Conservation (phyloP, 2,888 invertebrate species). For the Netelia virgata region DNA sequence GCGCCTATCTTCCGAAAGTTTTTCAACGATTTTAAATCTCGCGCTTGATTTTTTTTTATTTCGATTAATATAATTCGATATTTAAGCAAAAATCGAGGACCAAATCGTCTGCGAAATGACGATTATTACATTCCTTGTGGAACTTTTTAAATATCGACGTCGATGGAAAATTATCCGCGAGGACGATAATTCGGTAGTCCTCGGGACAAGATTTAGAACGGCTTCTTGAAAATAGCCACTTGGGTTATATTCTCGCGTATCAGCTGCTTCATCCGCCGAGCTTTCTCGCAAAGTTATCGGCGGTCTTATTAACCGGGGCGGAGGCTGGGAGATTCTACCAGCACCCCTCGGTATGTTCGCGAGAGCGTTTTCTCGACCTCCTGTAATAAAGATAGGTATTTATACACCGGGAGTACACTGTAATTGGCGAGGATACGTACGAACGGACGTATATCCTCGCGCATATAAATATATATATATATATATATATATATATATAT, state of each 20-base stretch:
- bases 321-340: slow-evolving; percentile 44
- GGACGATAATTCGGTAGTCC: too few relatives aligned
- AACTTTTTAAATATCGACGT: too few relatives aligned
- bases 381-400: slow-evolving; percentile 73
- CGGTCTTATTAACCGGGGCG: slow-evolving; percentile 59
- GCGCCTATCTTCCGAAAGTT: too few relatives aligned
- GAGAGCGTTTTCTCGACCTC: slow-evolving; percentile 15
- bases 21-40: too few relatives aligned
- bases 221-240: not conserved
- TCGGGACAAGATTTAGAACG: not conserved
- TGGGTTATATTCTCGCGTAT: not conserved
- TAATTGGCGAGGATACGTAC: slow-evolving; percentile 76
- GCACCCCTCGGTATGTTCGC: slow-evolving; percentile 26
- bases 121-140: too few relatives aligned
- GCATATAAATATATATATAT: not conserved
- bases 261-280: not conserved
- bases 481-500: not conserved
- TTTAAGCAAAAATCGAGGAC: too few relatives aligned
- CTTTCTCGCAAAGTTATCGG: slow-evolving; percentile 45
- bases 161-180: too few relatives aligned
- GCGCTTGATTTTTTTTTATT: too few relatives aligned
- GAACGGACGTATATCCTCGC: not conserved
- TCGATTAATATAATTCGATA: too few relatives aligned
- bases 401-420: slow-evolving; percentile 76
- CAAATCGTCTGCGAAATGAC: too few relatives aligned